These are phyloP conservation scores for Pachypanchax playfairii DNA, from an alignment of 2,113 vertebrate genomes.

Conservation along the genomic window DNA sequence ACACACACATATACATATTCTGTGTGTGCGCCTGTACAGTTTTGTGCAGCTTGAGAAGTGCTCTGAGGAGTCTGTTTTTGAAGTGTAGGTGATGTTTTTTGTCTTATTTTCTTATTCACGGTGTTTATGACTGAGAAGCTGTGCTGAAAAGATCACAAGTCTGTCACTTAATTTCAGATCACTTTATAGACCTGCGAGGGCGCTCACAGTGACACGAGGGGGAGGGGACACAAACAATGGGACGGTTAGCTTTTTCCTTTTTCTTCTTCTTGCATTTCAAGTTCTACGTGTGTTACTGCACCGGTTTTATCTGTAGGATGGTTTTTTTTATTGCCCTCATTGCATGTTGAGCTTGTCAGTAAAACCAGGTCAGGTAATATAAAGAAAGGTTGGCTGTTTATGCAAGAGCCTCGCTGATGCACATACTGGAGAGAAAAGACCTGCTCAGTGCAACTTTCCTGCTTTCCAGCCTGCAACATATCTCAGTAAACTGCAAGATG, in stretches of 20 bases:
- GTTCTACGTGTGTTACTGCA: constrained; percentile 73
- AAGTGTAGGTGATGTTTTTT: constrained; percentile 77
- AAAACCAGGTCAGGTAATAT: constrained; percentile 64
- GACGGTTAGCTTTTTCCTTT: constrained; percentile 59
- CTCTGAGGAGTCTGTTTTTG: constrained; percentile 74
- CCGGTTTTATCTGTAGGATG: constrained; percentile 68
- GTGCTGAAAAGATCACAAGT: constrained; percentile 66
- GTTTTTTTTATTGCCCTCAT: constrained; percentile 74
- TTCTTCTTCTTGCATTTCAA: constrained; percentile 70
- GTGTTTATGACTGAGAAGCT: constrained; percentile 67
- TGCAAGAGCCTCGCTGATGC: constrained; percentile 23
- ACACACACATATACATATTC: constrained; percentile 80
- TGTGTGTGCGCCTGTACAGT: constrained; percentile 84
- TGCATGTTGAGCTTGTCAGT: constrained; percentile 82
- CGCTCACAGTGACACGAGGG: constrained; percentile 16
- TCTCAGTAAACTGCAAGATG: constrained; percentile 75
- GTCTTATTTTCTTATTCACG: constrained; percentile 64
- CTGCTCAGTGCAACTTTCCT: constrained; percentile 67
- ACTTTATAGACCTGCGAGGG: constrained; percentile 56
- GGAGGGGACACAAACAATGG: constrained; percentile 32
- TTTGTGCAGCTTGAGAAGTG: constrained; percentile 75
- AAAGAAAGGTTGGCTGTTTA: constrained; percentile 53
- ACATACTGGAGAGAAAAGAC: neutral
- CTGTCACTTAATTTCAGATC: constrained; percentile 59
- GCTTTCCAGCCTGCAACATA: constrained; percentile 76